These are phyloP conservation scores for Microcebus murinus DNA, from an alignment of 2,113 vertebrate species.

Conservation along the genomic window DNA sequence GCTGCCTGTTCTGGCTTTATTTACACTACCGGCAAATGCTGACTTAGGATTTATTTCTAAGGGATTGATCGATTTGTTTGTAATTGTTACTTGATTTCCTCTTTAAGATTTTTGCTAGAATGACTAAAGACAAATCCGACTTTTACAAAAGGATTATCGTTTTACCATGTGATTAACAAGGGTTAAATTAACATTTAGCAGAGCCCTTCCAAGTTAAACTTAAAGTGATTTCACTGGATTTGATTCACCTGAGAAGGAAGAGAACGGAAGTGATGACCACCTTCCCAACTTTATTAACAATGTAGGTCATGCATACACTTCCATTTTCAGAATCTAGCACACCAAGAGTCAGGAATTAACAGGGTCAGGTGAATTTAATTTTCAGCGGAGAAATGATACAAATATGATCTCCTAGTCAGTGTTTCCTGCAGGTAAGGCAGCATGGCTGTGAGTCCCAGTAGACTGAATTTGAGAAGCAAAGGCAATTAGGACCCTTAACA, in stretches of 20 bases:
- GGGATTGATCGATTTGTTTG: background rate
- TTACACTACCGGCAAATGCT: background rate
- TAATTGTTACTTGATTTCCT: background rate
- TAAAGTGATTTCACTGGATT: background rate
- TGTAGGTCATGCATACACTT: background rate
- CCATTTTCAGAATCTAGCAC: background rate
- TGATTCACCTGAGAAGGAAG: background rate
- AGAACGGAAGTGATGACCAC: background rate
- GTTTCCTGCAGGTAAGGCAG: background rate
- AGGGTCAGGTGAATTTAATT: too few relatives aligned
- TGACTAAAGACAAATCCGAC: background rate
- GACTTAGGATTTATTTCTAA: background rate
- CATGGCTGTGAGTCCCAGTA: background rate
- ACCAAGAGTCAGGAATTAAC: too few relatives aligned
- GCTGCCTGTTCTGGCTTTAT: background rate
- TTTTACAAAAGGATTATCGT: background rate
- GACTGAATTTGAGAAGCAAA: background rate
- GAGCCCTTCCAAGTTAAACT: background rate
- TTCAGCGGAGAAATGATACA: background rate
- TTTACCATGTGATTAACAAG: background rate
- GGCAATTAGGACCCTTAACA: background rate
- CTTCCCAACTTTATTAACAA: background rate
- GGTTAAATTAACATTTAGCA: background rate
- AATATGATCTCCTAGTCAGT: background rate
- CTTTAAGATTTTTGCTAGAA: background rate